These are phyloP conservation scores for Pluvialis apricaria DNA, from an alignment of 2,113 vertebrate species.

Conservation along the genomic window DNA sequence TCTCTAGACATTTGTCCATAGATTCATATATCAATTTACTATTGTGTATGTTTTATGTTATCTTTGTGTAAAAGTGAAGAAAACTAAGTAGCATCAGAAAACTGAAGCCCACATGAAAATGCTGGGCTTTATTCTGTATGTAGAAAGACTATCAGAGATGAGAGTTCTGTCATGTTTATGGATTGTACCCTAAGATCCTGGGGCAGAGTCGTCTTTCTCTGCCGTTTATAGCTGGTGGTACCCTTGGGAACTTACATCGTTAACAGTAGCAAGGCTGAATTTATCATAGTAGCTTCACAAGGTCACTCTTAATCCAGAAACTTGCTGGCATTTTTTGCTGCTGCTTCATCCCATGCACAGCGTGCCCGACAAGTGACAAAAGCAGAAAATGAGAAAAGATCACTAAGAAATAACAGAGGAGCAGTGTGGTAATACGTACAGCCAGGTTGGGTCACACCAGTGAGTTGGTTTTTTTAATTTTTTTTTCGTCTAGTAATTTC, in stretches of 20 bases:
- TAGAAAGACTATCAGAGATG: neutral
- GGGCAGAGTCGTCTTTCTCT: neutral
- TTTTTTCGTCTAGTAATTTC: neutral
- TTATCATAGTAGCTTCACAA: neutral
- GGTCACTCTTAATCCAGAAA: neutral
- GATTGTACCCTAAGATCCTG: neutral
- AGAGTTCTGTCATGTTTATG: neutral
- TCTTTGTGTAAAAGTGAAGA: neutral
- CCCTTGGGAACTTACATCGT: neutral
- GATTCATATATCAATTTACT: neutral
- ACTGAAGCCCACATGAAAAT: neutral
- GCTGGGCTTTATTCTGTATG: neutral
- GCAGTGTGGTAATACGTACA: neutral
- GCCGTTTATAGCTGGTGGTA: neutral
- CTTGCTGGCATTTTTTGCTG: neutral
- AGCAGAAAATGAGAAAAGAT: neutral
- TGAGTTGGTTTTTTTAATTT: neutral
- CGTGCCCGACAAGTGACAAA: neutral
- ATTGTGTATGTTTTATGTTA: neutral
- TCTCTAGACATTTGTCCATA: neutral
- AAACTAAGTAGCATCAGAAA: neutral
- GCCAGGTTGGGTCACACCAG: neutral
- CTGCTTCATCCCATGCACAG: neutral
- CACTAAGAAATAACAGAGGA: neutral
- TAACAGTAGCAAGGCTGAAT: neutral